A percentile compares a stretch with the other conserved stretches of the same genome.
phyloP scores from a whole-genome alignment of 2,888 invertebrate species.

The Sminthurinus aureus region DNA sequence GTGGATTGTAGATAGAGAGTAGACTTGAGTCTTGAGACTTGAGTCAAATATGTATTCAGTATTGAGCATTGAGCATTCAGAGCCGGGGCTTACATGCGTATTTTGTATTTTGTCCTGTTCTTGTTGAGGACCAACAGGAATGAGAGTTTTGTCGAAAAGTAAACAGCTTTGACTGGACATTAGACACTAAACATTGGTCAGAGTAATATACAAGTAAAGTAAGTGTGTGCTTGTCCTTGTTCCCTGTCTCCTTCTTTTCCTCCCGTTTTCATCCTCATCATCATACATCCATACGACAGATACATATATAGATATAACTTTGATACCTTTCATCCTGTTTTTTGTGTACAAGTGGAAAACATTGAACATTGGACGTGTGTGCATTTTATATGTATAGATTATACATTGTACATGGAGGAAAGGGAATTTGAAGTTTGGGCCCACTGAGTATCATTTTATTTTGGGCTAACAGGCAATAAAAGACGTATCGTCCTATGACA shows the following conservation, averaged over 20 bases:
- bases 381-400: neutral
- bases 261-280: too few relatives aligned
- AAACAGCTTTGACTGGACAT: slow-evolving; percentile 49
- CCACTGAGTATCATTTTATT: slow-evolving; percentile 50
- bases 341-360: neutral
- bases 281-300: too few relatives aligned
- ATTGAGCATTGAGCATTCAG: too few relatives aligned
- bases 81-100: too few relatives aligned
- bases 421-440: neutral
- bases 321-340: slow-evolving; percentile 8
- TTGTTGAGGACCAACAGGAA: slow-evolving; percentile 24
- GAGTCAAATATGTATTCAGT: too few relatives aligned
- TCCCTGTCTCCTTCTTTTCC: too few relatives aligned
- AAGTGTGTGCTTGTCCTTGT: slow-evolving; percentile 1
- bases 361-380: neutral
- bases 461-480: slow-evolving; percentile 52
- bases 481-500: slow-evolving; percentile 49
- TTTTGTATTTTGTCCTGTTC: neutral
- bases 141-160: slow-evolving; percentile 40
- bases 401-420: too few relatives aligned
- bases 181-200: slow-evolving; percentile 44
- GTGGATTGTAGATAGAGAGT: too few relatives aligned
- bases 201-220: neutral
- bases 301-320: neutral
- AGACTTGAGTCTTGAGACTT: too few relatives aligned